Base-by-base conservation (phyloP, 2,113 vertebrate species). In the Cebidichthys violaceus region DNA sequence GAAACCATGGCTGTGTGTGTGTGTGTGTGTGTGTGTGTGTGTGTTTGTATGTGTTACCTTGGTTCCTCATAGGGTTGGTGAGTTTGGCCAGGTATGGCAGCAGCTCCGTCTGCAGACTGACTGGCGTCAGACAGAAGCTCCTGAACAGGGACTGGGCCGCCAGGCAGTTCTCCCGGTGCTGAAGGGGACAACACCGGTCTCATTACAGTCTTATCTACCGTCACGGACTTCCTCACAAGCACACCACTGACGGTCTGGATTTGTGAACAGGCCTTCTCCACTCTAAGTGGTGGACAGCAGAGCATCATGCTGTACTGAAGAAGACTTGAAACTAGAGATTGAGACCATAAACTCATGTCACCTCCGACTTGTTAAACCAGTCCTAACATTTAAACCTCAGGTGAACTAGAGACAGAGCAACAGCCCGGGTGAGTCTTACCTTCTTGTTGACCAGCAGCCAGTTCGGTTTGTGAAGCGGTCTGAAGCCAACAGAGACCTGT, bases 381-480 rank as follows among this genome's bases (percentile, higher is more conserved):
- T 18, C 22, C 6, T n/a, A 18, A 55, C 24, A 5, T 2, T 39
- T 54, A 22, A 37, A 65, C 45, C 14, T 10, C 35, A 20, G 35
- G 10, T n/a, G 0, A 11, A 31, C 18, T 24, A 55, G 41, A 0
- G 10, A 65, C 41, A 43, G 20, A 20, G 18, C 50, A 47, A 15
- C n/a, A 84, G 33, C 15, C 2, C 13, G 0, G 13, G 0, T 24
- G 45, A 9, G 2, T 57, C 35, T 54, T 75, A 99, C 98, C 96
- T 96, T 99, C 93, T 95, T 99, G 90, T 75, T 95, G 89, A 98
- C 96, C n/a, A 96, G 70, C 37, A 99, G 94, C 97, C 98, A 99
- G 88, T 96, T 96, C 9, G 98, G 97, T 91, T 99, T 99, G 87
- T 99, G 97, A 18, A 99, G 91, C 0, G 98, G 97, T 72, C 95